Evolutionary conservation across 1,140 invertebrate species (phyloP), one percentile per base, ranked within the genome.

Genomic region (Tetramorium parvispinum): DNA sequence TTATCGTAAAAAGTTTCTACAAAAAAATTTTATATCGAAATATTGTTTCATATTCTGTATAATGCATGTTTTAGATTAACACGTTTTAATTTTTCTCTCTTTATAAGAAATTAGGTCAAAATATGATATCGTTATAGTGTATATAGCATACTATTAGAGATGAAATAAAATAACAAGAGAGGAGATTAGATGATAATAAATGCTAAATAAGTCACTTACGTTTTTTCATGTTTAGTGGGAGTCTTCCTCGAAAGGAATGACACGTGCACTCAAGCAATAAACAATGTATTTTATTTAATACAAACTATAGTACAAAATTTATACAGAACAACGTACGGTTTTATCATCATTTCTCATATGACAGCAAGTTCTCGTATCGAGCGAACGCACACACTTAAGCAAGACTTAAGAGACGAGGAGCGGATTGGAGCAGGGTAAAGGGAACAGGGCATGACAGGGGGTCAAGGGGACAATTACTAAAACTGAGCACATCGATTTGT

Each of bases 291-390:
- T 95, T 95, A 95, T 95, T 96, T 95, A 92, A 95, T 95, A 96
- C 94, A 95, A 95, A 95, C 95, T 96, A 96, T 95, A 93, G 94
- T 96, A 96, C 95, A 96, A 96, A 96, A 96, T 95, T 95, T 95
- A 94, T 94, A 95, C 94, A 95, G 93, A 95, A 94, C 93, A 95
- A 95, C 93, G 93, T 93, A 94, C 92, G 91, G 90, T 91, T 88
- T 89, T 89, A 83, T 89, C 79, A 85, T 88, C 85, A 85, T 91
- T 91, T 90, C 82, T 86, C 66, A 71, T 77, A 93, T 91, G 93
- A 94, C 88, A 93, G 92, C 91, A 93, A 91, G 87, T 93, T 92
- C 89, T 92, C 88, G 88, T 93, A 91, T 92, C 88, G 91, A 92
- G 89, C 91, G 87, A 92, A 94, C 90, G 89, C 91, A 91, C 91